These are phyloP conservation scores for Festucalex cinctus DNA, from an alignment of 2,113 vertebrate genomes.

Conservation along the genomic window DNA sequence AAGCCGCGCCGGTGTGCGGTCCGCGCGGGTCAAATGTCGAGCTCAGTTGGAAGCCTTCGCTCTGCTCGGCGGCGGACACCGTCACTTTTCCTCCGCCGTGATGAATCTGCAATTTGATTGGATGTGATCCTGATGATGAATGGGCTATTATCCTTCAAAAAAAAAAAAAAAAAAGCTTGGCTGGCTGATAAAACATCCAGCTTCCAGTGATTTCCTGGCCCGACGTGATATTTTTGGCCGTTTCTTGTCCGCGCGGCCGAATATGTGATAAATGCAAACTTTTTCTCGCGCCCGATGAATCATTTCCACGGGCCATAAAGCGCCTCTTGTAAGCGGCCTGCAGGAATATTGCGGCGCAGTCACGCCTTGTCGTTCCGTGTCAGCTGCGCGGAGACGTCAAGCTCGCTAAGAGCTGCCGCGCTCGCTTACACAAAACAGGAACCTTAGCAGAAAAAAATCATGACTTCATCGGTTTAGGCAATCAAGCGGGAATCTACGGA, in stretches of 20 bases:
- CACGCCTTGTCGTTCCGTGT: constrained; percentile 1
- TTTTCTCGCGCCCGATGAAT: constrained; percentile 11
- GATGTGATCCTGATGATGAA: constrained; percentile 67
- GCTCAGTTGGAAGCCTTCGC: constrained; percentile 64
- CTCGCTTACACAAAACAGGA: too few species aligned
- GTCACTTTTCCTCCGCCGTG: constrained; percentile 56
- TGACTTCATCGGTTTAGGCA: too few species aligned
- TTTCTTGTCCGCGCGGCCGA: constrained; percentile 23
- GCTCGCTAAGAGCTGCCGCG: too few species aligned
- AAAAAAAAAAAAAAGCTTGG: constrained; percentile 16
- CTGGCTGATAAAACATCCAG: constrained; percentile 52
- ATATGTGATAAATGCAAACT: constrained; percentile 12
- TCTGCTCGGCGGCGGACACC: constrained; percentile 53
- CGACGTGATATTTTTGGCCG: constrained; percentile 36
- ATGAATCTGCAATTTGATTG: constrained; percentile 63
- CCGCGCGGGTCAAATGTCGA: constrained; percentile 45
- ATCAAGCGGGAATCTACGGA: too few species aligned
- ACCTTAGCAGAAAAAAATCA: too few species aligned
- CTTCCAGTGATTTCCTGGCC: constrained; percentile 50
- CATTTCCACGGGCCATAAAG: constrained; percentile 15
- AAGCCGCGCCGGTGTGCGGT: constrained; percentile 70
- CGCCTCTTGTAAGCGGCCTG: not conserved
- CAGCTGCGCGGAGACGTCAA: constrained; percentile 1
- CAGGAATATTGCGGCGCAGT: not conserved
- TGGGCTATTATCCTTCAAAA: constrained; percentile 50